Conservation (phyloP, 2,113 vertebrate genomes). For the Rhea americana region DNA sequence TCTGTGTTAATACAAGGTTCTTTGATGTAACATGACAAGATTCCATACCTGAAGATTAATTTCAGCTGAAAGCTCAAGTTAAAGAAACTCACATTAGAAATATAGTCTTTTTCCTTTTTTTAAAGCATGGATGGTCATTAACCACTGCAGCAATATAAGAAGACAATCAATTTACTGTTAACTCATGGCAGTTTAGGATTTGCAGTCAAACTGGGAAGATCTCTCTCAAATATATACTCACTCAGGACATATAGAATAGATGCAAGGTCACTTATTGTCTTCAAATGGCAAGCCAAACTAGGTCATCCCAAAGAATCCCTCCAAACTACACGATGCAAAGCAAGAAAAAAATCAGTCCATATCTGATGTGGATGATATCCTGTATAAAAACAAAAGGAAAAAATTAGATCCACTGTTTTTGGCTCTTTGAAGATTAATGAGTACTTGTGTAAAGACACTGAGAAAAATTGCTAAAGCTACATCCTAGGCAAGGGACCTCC, state of each 20-base stretch:
- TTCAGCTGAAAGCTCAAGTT: not conserved
- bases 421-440: not conserved
- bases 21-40: not conserved
- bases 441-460: not conserved
- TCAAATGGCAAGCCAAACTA: not conserved
- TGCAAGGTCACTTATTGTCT: not conserved
- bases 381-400: not conserved
- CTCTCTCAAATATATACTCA: not conserved
- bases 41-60: not conserved
- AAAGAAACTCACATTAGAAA: not conserved
- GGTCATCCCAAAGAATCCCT: not conserved
- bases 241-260: not conserved
- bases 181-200: not conserved
- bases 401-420: not conserved
- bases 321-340: not conserved
- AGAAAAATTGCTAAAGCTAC: not conserved
- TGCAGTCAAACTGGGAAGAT: not conserved
- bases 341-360: not conserved
- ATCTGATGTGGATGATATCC: not conserved
- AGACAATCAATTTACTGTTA: not conserved
- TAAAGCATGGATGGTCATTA: not conserved
- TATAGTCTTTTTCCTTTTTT: not conserved
- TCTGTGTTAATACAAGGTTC: not conserved
- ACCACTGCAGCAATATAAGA: not conserved
- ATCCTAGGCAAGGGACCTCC: conserved; percentile 25